phyloP scores from a whole-genome alignment of 2,888 invertebrate species.

The Azorinus chamasolen region DNA sequence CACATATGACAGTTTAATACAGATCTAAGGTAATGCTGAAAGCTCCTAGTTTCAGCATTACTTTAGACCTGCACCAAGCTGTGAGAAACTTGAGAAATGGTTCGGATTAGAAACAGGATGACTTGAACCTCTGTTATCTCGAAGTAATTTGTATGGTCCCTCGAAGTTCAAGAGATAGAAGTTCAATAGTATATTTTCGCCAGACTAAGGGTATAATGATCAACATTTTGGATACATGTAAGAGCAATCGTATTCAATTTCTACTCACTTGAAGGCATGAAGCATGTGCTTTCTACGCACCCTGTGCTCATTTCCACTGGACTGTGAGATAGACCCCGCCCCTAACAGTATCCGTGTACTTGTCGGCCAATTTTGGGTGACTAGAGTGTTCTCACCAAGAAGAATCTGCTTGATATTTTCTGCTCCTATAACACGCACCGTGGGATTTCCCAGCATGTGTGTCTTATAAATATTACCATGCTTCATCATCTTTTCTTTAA shows the following conservation, averaged over 20 bases:
- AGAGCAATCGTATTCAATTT: not conserved
- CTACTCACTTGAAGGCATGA: constrained; percentile 58
- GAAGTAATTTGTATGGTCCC: no score
- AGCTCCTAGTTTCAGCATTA: no score
- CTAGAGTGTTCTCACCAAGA: constrained; percentile 75
- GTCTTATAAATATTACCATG: constrained; percentile 82
- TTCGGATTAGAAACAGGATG: no score
- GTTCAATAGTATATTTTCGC: not conserved
- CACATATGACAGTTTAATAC: no score
- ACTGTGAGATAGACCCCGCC: constrained; percentile 69
- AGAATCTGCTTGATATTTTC: constrained; percentile 76
- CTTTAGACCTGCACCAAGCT: no score
- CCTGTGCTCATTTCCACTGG: constrained; percentile 69
- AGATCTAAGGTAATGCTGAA: no score
- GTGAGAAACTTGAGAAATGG: no score
- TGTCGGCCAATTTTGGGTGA: constrained; percentile 74
- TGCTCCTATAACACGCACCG: constrained; percentile 79
- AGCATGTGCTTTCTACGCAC: constrained; percentile 64
- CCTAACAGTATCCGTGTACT: constrained; percentile 75
- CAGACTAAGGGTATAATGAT: no score
- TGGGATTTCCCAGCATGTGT: constrained; percentile 81
- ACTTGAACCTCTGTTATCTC: no score
- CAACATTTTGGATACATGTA: no score
- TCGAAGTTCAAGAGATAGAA: no score
- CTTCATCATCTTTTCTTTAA: no score